phyloP scores from a whole-genome alignment of 2,113 vertebrate genomes.

The Crotophaga sulcirostris region DNA sequence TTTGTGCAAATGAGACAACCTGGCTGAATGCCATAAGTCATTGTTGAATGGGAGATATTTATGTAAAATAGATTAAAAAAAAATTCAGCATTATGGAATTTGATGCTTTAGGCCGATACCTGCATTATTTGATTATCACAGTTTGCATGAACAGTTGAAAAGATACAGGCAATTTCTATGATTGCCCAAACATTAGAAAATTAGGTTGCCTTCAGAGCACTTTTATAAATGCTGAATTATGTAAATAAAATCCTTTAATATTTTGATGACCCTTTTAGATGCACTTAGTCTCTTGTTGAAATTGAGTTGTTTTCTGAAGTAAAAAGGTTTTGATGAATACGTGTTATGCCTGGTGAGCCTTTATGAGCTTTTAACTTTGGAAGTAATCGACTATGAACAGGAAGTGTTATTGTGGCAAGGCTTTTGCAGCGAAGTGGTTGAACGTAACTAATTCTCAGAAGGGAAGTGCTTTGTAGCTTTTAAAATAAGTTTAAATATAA shows the following conservation, averaged over 20 bases:
- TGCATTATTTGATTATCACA: background rate
- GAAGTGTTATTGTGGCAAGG: slow-evolving; percentile 71
- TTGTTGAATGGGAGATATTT: background rate
- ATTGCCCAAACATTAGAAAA: background rate
- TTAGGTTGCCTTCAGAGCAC: background rate
- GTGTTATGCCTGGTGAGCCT: background rate
- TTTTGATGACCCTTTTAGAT: background rate
- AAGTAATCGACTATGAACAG: slow-evolving; percentile 59
- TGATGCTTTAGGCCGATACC: background rate
- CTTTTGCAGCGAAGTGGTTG: slow-evolving; percentile 63
- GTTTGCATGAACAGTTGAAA: background rate
- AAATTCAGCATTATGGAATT: background rate
- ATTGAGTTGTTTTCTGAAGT: background rate
- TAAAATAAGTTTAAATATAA: slow-evolving; percentile 8
- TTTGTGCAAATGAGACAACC: background rate
- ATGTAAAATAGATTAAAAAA: background rate
- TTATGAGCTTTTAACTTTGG: background rate
- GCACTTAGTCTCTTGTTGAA: background rate
- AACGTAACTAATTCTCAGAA: slow-evolving; percentile 76
- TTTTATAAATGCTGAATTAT: background rate
- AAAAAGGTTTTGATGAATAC: background rate
- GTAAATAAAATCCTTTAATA: background rate
- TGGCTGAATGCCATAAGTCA: background rate
- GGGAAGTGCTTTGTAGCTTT: slow-evolving; percentile 68
- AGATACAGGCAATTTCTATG: background rate